A percentile compares a stretch with the other conserved stretches of the same genome.
Evolutionary conservation across 2,113 vertebrate genomes (phyloP).

Genomic region (Dermatemys mawii): DNA sequence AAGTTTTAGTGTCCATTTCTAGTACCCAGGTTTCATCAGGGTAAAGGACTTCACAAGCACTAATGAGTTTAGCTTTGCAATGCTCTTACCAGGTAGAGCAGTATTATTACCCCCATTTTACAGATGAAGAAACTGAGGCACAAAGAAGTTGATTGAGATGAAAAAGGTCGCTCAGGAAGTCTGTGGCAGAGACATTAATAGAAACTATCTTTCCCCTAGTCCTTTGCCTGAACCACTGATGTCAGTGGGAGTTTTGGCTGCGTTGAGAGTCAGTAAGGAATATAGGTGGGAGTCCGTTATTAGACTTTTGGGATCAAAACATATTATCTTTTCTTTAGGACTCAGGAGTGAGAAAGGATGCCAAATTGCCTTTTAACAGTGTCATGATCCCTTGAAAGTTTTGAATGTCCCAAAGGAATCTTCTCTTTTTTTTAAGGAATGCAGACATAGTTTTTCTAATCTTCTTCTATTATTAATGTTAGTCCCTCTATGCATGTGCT

Average conservation of each 20-base stretch:
- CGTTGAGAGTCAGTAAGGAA: background rate
- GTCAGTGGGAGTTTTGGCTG: background rate
- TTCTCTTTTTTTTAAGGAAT: background rate
- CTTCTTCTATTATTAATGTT: background rate
- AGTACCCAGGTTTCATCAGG: background rate
- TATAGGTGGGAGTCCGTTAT: background rate
- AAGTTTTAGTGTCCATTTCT: background rate
- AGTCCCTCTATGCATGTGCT: background rate
- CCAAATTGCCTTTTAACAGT: background rate
- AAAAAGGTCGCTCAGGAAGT: background rate
- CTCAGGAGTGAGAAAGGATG: background rate
- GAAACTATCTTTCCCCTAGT: too few species aligned
- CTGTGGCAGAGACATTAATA: background rate
- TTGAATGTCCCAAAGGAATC: background rate
- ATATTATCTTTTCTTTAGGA: background rate
- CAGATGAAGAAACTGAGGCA: background rate
- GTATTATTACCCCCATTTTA: background rate
- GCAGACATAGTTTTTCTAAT: background rate
- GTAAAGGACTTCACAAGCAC: background rate
- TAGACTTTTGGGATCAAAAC: background rate
- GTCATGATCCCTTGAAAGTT: background rate
- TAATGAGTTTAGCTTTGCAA: background rate
- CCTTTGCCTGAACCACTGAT: background rate
- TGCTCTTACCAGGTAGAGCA: background rate
- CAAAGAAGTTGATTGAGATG: background rate